Percentiles rank a stretch among this genome's conserved stretches.
Evolutionary conservation across 2,888 invertebrate species (phyloP).

Genomic region (Cremastinae sp.): DNA sequence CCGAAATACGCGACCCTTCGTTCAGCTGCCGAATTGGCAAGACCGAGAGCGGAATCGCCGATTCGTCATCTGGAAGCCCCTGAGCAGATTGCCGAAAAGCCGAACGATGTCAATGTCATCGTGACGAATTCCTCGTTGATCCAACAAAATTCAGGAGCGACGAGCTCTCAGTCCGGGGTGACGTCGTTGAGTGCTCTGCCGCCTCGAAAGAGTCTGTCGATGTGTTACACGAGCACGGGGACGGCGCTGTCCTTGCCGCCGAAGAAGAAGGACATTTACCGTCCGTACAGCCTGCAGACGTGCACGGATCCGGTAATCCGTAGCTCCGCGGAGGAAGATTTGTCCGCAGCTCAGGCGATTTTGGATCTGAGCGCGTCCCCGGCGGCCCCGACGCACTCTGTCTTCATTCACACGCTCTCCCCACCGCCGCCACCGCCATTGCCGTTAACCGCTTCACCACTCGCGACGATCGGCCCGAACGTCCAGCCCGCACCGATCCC

Average conservation of each 20-base stretch:
- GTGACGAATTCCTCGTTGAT: constrained; percentile 49
- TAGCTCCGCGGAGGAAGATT: constrained; percentile 89
- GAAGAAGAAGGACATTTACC: constrained; percentile 94
- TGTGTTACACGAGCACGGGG: constrained; percentile 93
- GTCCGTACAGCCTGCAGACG: constrained; percentile 87
- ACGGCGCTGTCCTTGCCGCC: constrained; percentile 92
- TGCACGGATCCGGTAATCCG: constrained; percentile 81
- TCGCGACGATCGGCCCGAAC: constrained; percentile 43
- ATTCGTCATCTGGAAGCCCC: constrained; percentile 61
- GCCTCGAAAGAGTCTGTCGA: constrained; percentile 86
- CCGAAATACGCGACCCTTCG: constrained; percentile 82
- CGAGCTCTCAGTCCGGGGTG: constrained; percentile 63
- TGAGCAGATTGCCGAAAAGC: constrained; percentile 27
- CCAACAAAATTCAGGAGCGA: constrained; percentile 66
- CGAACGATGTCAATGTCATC: constrained; percentile 75
- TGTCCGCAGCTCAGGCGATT: constrained; percentile 94
- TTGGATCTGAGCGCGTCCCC: constrained; percentile 93
- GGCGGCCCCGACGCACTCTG: constrained; percentile 81
- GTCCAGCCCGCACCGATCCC: constrained; percentile 70
- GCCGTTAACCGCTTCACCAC: constrained; percentile 65
- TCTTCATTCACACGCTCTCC: constrained; percentile 81
- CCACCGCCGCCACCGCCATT: constrained; percentile 80
- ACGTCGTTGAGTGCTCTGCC: constrained; percentile 67
- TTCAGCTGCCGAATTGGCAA: constrained; percentile 81
- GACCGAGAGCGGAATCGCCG: constrained; percentile 71